phyloP scores from a whole-genome alignment of 2,888 invertebrate species.

The Oscheius sp. region DNA sequence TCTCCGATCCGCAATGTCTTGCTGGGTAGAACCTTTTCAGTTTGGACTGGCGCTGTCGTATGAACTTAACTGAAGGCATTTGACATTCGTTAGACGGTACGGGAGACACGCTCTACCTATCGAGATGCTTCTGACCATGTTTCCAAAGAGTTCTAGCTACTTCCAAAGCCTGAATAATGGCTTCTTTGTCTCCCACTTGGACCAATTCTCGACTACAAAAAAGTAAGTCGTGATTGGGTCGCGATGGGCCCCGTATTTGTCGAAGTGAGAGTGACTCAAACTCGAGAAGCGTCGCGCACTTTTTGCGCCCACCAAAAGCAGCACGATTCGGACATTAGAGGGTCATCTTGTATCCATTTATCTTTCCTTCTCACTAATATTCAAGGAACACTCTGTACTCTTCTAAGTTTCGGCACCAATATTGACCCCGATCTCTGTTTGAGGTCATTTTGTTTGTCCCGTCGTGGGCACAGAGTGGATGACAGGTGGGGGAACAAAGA shows the following conservation, averaged over 20 bases:
- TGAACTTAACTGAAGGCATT: too few species aligned
- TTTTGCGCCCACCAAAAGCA: slow-evolving; percentile 27
- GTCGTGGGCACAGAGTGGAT: neutral
- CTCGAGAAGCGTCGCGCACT: slow-evolving; percentile 30
- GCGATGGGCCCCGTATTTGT: slow-evolving; percentile 16
- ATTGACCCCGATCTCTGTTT: neutral
- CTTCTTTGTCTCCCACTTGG: too few species aligned
- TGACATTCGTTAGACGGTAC: too few species aligned
- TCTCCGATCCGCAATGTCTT: too few species aligned
- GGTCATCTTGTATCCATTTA: too few species aligned
- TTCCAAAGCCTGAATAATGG: too few species aligned
- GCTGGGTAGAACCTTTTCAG: too few species aligned
- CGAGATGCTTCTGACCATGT: too few species aligned
- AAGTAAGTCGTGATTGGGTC: slow-evolving; percentile 31
- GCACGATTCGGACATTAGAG: slow-evolving; percentile 7
- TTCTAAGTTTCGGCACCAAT: neutral
- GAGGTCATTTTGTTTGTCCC: slow-evolving; percentile 4
- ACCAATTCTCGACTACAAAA: neutral
- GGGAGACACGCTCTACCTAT: too few species aligned
- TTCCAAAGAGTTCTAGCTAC: too few species aligned
- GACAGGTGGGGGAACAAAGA: neutral
- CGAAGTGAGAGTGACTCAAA: slow-evolving; percentile 11
- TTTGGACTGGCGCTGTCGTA: too few species aligned
- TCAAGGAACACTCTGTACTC: neutral
- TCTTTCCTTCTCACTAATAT: too few species aligned